Base-by-base conservation (phyloP, 2,113 vertebrate species). In the Chloropsis cyanopogon region DNA sequence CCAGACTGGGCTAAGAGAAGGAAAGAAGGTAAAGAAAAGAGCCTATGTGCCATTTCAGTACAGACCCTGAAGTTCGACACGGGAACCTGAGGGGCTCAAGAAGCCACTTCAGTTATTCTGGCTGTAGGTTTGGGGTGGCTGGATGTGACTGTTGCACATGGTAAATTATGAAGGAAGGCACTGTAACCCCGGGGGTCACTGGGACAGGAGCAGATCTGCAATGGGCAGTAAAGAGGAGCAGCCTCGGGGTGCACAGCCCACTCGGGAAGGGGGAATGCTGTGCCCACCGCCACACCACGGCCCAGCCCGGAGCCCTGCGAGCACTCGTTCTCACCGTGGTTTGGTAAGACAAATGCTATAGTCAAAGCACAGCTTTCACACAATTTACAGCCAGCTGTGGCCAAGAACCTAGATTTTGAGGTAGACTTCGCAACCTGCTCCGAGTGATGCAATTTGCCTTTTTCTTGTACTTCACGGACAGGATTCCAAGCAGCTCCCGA, bases 131-230 rank as follows among this genome's bases (percentile, higher is more conserved):
- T 26, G 47, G 14, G 35, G 11, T 29, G 17, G 41, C 42, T 83
- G 56, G 19, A 37, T 24, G 29, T 0, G 2, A 19, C 31, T 7
- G 5, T 39, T 57, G 14, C 0, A 0, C 5, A 2, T 0, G 4
- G 25, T 14, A 59, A 39, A 22, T n/a, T 12, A 12, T 0, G 23
- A 37, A 47, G 44, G 31, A 64, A 82, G 13, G 41, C 13, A 9
- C 1, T 21, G 29, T 11, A 29, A 41, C 6, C 6, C 31, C 23
- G 2, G 10, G 35, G 23, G 11, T 15, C 53, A 26, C 37, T 12
- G 6, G 12, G 33, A 24, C 46, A 31, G 0, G 31, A 59, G n/a
- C 35, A 23, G 44, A 12, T 19, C 16, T 4, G 10, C 4, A 14
- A 14, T 1, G 25, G 33, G 18, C 22, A 4, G 28, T 18, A 6